Base-by-base conservation (phyloP, 2,797 vertebrate species). In the Vespertilio murinus region DNA sequence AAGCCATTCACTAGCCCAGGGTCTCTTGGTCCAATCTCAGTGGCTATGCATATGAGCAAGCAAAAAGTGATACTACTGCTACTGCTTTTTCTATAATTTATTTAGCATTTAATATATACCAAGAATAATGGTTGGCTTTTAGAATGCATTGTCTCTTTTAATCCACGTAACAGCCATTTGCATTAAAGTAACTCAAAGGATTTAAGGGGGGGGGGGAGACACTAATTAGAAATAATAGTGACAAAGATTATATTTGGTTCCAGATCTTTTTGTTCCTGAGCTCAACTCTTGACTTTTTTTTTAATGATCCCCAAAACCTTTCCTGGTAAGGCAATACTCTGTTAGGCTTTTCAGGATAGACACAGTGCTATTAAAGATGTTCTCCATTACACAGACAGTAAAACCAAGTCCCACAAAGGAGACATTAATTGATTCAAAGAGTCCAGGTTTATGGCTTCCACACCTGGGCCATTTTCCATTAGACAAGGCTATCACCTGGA, bases 191-290 rank as follows among this genome's bases (percentile, higher is more conserved):
- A 82, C n/a, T 92, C 61, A 65, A 47, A 47, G 30, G 86, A n/a
- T n/a, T 78, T 54, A 92, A 79, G 83, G 12, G 54, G 28, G 28
- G 33, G 11, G n/a, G 8, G 38, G 20, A 25, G 69, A 42, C n/a
- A 64, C 2, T 52, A 40, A 77, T 5, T 42, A 70, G 47, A 67
- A 52, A 59, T 77, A 88, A 54, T 54, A 38, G 17, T 61, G 67
- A 65, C n/a, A 78, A 49, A 90, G 45, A 82, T 92, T 93, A 56
- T 74, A 78, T 84, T 90, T 80, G 61, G 67, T 87, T 20, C 30
- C 20, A 88, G 54, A 40, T 70, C 81, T 94, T 80, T 95, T 88
- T 47, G 92, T 10, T 74, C 28, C 49, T 81, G 67, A 94, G 17
- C 12, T n/a, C 49, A 88, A 42, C 65, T 92, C 20, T 70, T 94